Evolutionary conservation across 2,888 invertebrate genomes (phyloP).

Genomic region (Rhagium mordax): DNA sequence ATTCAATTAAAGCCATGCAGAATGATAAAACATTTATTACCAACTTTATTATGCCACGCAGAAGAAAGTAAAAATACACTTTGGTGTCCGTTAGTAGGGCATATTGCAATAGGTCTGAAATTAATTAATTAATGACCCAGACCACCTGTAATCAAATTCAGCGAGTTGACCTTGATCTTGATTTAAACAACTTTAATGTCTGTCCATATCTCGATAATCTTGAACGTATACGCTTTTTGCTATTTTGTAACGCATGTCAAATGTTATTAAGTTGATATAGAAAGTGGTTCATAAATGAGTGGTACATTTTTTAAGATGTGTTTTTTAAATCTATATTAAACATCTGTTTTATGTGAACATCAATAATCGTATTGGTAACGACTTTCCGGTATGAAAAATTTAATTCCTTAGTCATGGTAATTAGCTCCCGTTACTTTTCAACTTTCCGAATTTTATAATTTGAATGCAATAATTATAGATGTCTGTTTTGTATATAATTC

Average conservation of each 20-base stretch:
- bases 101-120: not conserved
- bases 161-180: constrained; percentile 28
- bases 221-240: constrained; percentile 6
- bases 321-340: not conserved
- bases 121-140: constrained; percentile 8
- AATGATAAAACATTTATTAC: too few species aligned
- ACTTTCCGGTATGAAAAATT: not conserved
- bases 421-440: not conserved
- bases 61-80: not conserved
- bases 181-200: constrained; percentile 11
- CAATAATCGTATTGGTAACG: too few species aligned
- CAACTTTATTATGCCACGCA: too few species aligned
- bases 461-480: too few species aligned
- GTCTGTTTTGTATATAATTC: too few species aligned
- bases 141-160: constrained; percentile 24
- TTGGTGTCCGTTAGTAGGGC: not conserved
- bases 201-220: constrained; percentile 6
- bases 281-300: constrained; percentile 21
- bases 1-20: too few species aligned
- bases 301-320: not conserved
- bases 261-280: constrained; percentile 22
- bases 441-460: not conserved
- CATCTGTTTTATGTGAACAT: constrained; percentile 3
- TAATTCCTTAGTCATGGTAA: not conserved
- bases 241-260: constrained; percentile 22